phyloP scores from a whole-genome alignment of 35 echinoderm and acorn worm species.

The Amphiura filiformis region DNA sequence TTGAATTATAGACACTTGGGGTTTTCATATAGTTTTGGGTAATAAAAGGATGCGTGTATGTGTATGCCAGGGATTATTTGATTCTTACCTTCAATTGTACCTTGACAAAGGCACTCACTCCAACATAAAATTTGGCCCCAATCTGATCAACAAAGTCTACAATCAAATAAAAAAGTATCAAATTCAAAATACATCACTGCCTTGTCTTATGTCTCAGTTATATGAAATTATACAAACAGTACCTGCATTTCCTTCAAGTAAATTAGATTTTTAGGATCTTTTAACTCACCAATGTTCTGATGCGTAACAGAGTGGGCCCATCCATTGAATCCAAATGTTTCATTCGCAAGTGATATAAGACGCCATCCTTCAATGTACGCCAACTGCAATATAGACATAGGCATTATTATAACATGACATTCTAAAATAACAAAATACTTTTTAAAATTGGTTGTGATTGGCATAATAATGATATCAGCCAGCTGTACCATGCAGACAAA shows the following conservation, averaged over 20 bases:
- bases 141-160: constrained; percentile 97
- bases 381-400: constrained; percentile 58
- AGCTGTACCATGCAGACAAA: too few species aligned
- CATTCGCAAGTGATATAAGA: constrained; percentile 88
- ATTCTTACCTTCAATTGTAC: constrained; percentile 88
- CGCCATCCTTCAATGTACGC: constrained; percentile 98
- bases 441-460: too few species aligned
- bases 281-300: constrained; percentile 95
- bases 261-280: too few species aligned
- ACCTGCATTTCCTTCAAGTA: not conserved
- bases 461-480: too few species aligned
- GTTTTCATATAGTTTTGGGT: too few species aligned
- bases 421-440: not conserved
- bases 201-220: too few species aligned
- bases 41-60: too few species aligned
- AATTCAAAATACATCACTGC: not conserved
- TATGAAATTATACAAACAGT: not conserved
- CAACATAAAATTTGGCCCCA: constrained; percentile 77
- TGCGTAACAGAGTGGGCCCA: constrained; percentile 97
- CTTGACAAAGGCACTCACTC: constrained; percentile 81
- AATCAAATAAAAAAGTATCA: not conserved
- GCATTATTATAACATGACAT: not conserved
- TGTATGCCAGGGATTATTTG: too few species aligned
- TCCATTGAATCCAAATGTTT: constrained; percentile 99
- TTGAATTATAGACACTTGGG: too few species aligned